These are phyloP conservation scores for Drosophila triauraria DNA, from an alignment of 1,140 invertebrate genomes.

Conservation along the genomic window DNA sequence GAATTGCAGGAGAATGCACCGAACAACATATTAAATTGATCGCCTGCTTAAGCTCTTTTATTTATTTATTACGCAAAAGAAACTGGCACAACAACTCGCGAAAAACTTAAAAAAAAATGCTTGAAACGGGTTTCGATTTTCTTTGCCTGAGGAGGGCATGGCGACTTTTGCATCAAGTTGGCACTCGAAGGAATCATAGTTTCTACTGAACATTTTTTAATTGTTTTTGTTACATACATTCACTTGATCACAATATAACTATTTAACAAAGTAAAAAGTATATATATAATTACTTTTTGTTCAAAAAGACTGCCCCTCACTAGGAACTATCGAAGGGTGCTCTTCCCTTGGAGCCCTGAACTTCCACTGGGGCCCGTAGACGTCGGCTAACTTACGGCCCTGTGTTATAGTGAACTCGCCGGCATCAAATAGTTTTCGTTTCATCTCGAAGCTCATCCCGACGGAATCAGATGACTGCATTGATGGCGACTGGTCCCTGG, in stretches of 20 bases:
- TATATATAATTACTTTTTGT: too few species aligned
- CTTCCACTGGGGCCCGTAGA: too few species aligned
- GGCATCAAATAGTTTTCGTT: conserved; percentile 8
- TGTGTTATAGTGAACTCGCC: not conserved
- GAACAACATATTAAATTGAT: conserved; percentile 22
- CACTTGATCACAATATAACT: too few species aligned
- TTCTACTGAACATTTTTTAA: not conserved
- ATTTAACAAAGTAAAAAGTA: too few species aligned
- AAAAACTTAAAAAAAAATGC: conserved; percentile 48
- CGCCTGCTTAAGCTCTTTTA: conserved; percentile 25
- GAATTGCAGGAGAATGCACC: conserved; percentile 29
- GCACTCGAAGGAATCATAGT: not conserved
- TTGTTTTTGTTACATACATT: too few species aligned
- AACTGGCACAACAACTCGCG: conserved; percentile 61
- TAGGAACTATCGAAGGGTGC: too few species aligned
- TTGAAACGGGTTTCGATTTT: conserved; percentile 59
- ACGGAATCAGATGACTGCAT: not conserved
- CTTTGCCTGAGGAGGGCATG: not conserved
- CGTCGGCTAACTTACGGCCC: not conserved
- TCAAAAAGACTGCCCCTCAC: too few species aligned
- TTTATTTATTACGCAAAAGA: conserved; percentile 70
- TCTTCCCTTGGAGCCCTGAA: too few species aligned
- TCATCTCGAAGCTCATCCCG: not conserved
- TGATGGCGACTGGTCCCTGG: too few species aligned
- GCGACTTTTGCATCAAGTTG: conserved; percentile 3